A percentile compares a stretch with the other conserved stretches of the same genome.
Evolutionary conservation across 2,797 vertebrate species (phyloP).

Genomic region (Enteromius argenteus): DNA sequence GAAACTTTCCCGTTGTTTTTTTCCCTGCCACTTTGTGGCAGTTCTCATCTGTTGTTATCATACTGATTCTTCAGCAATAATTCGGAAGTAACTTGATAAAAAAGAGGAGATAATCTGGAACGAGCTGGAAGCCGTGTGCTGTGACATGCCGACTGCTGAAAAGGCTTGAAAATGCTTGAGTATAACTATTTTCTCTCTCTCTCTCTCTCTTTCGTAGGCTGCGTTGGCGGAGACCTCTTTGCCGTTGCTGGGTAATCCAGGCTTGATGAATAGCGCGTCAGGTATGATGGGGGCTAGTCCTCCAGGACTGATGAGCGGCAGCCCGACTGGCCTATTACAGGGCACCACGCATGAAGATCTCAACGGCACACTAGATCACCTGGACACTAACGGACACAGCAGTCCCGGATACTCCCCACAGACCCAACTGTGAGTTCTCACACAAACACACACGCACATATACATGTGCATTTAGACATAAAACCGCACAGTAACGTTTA

Average conservation of each 20-base stretch:
- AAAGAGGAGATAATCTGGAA: conserved; percentile 11
- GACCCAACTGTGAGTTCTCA: conserved; percentile 91
- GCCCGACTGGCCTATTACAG: conserved; percentile 91
- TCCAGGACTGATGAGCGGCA: conserved; percentile 88
- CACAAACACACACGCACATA: neutral
- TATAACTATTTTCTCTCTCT: conserved; percentile 1
- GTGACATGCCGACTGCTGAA: conserved; percentile 7
- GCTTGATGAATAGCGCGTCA: conserved; percentile 92
- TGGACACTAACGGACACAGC: conserved; percentile 97
- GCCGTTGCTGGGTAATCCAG: conserved; percentile 91
- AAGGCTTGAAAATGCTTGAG: conserved; percentile 1
- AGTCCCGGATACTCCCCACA: conserved; percentile 96
- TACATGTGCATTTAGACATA: neutral
- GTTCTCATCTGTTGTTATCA: conserved; percentile 24
- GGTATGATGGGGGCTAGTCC: conserved; percentile 92
- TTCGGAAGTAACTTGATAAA: conserved; percentile 11
- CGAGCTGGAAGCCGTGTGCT: neutral
- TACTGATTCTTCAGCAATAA: conserved; percentile 38
- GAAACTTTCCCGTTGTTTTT: conserved; percentile 8
- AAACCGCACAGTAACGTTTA: neutral
- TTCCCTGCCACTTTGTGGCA: conserved; percentile 11
- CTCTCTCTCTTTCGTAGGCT: conserved; percentile 77
- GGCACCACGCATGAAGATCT: conserved; percentile 91
- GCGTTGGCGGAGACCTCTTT: conserved; percentile 97
- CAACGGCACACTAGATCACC: conserved; percentile 95